A percentile compares a stretch with the other conserved stretches of the same genome.
phyloP scores from a whole-genome alignment of 92 coral and sea anemone species.

The Phymanthus crucifer region DNA sequence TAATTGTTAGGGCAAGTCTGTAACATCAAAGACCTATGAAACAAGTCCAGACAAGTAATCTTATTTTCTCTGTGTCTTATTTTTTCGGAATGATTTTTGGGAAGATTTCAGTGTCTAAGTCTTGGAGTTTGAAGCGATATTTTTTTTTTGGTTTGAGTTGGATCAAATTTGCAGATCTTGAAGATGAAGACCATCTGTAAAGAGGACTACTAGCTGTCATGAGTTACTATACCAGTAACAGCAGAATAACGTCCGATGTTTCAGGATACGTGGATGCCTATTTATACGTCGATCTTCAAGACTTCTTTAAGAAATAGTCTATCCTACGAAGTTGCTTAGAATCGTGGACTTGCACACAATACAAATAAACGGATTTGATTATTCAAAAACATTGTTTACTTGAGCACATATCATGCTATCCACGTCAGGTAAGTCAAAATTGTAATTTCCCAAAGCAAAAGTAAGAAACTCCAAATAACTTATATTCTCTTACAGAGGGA shows the following conservation, averaged over 20 bases:
- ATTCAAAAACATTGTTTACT: constrained; percentile 7
- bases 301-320: not conserved
- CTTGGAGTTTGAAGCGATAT: no score
- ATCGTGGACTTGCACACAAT: not conserved
- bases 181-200: no score
- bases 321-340: not conserved
- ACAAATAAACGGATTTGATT: not conserved
- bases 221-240: not conserved
- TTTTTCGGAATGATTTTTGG: not conserved
- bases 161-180: not conserved
- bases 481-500: not conserved
- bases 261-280: not conserved
- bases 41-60: constrained; percentile 21
- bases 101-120: not conserved
- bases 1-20: no score
- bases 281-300: not conserved
- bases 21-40: not conserved
- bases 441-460: not conserved
- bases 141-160: no score
- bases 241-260: not conserved
- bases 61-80: not conserved
- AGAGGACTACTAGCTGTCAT: no score
- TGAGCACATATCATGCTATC: not conserved
- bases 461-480: not conserved
- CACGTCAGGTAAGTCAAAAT: not conserved